Conservation (phyloP, 2,797 vertebrate genomes). For the Vultur gryphus region DNA sequence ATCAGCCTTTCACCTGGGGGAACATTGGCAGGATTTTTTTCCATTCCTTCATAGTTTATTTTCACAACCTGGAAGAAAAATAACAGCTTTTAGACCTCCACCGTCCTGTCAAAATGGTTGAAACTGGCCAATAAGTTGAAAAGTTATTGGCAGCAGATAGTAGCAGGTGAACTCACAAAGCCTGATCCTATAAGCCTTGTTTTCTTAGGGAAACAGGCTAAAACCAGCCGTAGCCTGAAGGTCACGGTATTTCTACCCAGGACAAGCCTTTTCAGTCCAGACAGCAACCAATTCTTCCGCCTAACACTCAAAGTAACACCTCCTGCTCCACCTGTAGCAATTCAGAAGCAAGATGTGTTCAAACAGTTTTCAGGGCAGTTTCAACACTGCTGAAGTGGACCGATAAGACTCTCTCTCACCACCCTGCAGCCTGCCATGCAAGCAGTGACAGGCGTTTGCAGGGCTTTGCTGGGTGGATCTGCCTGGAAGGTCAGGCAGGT, state of each 20-base stretch:
- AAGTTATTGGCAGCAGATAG: background rate
- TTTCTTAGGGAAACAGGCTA: background rate
- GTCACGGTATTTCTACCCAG: background rate
- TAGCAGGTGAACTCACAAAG: background rate
- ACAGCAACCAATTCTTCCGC: background rate
- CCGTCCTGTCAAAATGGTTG: background rate
- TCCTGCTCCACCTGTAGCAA: background rate
- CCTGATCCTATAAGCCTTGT: background rate
- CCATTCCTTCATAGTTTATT: background rate
- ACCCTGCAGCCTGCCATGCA: background rate
- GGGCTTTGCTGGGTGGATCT: background rate
- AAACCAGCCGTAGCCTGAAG: background rate
- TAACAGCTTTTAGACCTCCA: background rate
- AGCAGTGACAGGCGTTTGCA: background rate
- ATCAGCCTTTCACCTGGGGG: background rate
- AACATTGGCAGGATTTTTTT: background rate
- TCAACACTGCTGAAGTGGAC: background rate
- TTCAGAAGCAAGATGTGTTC: background rate
- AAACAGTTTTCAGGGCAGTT: background rate
- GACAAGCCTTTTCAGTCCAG: background rate
- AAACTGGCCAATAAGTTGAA: background rate
- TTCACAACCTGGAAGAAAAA: background rate
- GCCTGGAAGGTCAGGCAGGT: background rate
- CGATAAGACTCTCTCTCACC: rapidly evolving
- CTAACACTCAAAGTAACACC: background rate